These are phyloP conservation scores for Anser cygnoides DNA, from an alignment of 2,113 vertebrate genomes.

Conservation along the genomic window DNA sequence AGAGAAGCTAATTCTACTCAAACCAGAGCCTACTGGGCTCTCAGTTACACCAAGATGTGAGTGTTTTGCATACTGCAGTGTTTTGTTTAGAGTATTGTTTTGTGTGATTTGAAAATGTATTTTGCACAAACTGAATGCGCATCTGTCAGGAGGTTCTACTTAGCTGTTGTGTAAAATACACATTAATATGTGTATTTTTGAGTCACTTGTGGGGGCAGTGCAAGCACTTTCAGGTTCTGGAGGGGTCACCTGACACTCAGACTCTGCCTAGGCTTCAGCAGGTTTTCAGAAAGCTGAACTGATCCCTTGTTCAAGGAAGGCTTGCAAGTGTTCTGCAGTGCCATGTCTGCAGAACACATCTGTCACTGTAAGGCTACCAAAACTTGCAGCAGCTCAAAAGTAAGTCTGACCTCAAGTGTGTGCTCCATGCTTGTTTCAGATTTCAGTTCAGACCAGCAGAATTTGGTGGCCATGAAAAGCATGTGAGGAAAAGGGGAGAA, in stretches of 20 bases:
- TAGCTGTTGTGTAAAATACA: not conserved
- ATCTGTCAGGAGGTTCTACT: not conserved
- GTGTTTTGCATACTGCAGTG: not conserved
- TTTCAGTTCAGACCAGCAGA: slow-evolving; percentile 21
- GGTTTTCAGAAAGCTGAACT: not conserved
- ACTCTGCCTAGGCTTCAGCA: not conserved
- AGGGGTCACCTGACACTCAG: not conserved
- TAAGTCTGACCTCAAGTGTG: not conserved
- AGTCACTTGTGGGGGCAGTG: not conserved
- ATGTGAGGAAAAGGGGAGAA: fast-evolving
- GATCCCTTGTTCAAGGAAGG: not conserved
- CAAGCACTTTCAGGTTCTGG: not conserved
- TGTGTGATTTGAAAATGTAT: not conserved
- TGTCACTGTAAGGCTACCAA: not conserved
- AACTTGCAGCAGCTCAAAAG: not conserved
- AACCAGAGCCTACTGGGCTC: not conserved
- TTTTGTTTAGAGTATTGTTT: not conserved
- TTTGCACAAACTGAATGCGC: not conserved
- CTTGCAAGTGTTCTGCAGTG: not conserved
- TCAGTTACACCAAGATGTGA: not conserved
- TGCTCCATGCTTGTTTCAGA: not conserved
- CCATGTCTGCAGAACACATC: not conserved
- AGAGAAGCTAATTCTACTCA: not conserved
- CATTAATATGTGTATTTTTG: not conserved
- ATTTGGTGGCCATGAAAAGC: not conserved